Evolutionary conservation across 2,888 invertebrate genomes (phyloP).

Genomic region (Alcis repandata): DNA sequence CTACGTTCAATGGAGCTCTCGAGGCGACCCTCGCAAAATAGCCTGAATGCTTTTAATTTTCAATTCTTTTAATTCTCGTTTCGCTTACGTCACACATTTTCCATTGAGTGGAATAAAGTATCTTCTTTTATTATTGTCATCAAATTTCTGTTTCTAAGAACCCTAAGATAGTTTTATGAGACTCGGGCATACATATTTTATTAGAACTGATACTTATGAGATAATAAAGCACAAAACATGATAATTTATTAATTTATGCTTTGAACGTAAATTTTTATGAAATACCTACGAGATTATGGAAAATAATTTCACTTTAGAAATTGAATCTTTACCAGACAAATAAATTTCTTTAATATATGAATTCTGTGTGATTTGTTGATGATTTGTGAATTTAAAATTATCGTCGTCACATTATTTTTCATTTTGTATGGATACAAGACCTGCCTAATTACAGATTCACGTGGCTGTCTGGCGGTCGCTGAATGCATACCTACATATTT

Average conservation of each 20-base stretch:
- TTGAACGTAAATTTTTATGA: slow-evolving; percentile 1
- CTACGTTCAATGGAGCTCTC: slow-evolving; percentile 14
- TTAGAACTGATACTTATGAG: slow-evolving; percentile 51
- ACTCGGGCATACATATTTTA: slow-evolving; percentile 63
- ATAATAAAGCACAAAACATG: too few relatives aligned
- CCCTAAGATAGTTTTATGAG: slow-evolving; percentile 51
- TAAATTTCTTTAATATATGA: too few relatives aligned
- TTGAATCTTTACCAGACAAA: too few relatives aligned
- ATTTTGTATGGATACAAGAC: too few relatives aligned
- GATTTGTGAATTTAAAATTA: neutral
- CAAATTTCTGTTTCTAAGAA: slow-evolving; percentile 45
- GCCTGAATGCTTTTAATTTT: slow-evolving; percentile 21
- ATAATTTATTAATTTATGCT: slow-evolving; percentile 48
- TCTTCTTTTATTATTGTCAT: slow-evolving; percentile 25
- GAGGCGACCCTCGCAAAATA: slow-evolving; percentile 24
- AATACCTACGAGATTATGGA: neutral
- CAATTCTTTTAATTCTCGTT: slow-evolving; percentile 18
- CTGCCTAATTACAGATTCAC: too few relatives aligned
- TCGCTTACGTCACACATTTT: slow-evolving; percentile 17
- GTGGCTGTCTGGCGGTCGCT: too few relatives aligned
- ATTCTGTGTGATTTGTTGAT: too few relatives aligned
- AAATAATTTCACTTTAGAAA: neutral
- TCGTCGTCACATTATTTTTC: too few relatives aligned
- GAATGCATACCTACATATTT: too few relatives aligned
- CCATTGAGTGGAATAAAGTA: slow-evolving; percentile 9